Evolutionary conservation across 2,888 invertebrate species (phyloP), one percentile per base, ranked within the genome.

Genomic region (Protophormia terraenovae): DNA sequence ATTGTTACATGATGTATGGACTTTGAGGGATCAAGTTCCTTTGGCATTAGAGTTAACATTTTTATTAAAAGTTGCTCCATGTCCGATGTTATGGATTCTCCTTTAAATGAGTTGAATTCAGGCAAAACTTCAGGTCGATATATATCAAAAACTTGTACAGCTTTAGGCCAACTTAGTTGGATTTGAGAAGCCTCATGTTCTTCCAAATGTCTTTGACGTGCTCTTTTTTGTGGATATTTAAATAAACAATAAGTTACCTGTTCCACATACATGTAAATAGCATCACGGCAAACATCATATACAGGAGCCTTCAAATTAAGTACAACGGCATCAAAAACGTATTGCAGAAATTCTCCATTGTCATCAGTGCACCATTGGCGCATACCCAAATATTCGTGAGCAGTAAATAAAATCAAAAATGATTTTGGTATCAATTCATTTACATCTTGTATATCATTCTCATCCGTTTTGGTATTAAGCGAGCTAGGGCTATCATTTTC

Each of bases 231-330:
- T 0, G 97, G 97, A 93, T 97, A 96, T 1, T 96, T 96, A 91
- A 96, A 98, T 1, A 98, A 93, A 91, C 98, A 98, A 91, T 95
- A 98, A 82, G 94, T 94, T 69, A 90, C 89, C 93, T 98, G 98
- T 89, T 98, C 98, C 89, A 98, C 94, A 87, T 96, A 95, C 88
- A 96, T 96, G 82, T 95, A 95, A 2, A 97, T 94, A 90, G 96
- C 95, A 89, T 96, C 95, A 60, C 95, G 93, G 32, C 94, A 93
- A 60, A 94, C 93, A 22, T 95, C 94, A 64, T 95, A 94, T 7
- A 95, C 93, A 19, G 96, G 95, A 0, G 95, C 95, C 81, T 95
- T 94, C 50, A 96, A 89, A 84, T 95, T 93, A 35, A 96, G 95
- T n/a, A 96, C 94, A 47, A 97, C 94, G 1, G 95, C 94, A 87